A percentile compares a stretch with the other conserved stretches of the same genome.
These are phyloP conservation scores for Dendrocopos noguchii DNA, from an alignment of 2,113 vertebrate species.

Conservation along the genomic window DNA sequence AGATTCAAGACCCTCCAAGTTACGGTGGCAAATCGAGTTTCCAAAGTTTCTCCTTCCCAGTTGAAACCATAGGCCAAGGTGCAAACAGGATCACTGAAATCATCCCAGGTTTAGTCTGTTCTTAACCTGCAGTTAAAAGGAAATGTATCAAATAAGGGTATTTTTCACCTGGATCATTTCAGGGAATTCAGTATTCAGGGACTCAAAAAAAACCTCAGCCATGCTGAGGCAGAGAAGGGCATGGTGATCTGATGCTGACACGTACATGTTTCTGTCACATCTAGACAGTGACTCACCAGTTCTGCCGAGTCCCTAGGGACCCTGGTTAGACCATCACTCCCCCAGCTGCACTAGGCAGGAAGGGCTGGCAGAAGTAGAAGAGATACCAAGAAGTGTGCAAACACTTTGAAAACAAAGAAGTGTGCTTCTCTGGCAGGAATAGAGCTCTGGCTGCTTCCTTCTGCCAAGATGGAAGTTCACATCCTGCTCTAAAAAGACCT, in stretches of 20 bases:
- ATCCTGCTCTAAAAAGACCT: neutral
- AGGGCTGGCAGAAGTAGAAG: neutral
- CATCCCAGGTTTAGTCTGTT: accelerated
- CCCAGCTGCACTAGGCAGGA: neutral
- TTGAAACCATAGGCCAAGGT: neutral
- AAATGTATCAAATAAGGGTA: neutral
- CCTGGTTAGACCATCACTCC: neutral
- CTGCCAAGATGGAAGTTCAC: neutral
- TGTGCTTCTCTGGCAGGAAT: neutral
- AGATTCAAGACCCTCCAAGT: neutral
- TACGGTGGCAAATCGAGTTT: neutral
- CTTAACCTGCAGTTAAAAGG: neutral
- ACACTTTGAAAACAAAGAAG: neutral
- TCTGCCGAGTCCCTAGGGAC: neutral
- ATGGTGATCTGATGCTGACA: neutral
- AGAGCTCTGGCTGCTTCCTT: neutral
- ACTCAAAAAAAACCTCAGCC: neutral
- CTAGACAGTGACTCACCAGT: neutral
- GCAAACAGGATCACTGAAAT: neutral
- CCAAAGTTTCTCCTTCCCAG: neutral
- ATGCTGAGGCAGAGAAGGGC: neutral
- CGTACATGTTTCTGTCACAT: neutral
- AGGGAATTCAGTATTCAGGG: neutral
- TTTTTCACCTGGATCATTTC: neutral
- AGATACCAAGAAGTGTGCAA: accelerated